phyloP scores from a whole-genome alignment of 2,888 invertebrate genomes.

The Dynastes tityus region DNA sequence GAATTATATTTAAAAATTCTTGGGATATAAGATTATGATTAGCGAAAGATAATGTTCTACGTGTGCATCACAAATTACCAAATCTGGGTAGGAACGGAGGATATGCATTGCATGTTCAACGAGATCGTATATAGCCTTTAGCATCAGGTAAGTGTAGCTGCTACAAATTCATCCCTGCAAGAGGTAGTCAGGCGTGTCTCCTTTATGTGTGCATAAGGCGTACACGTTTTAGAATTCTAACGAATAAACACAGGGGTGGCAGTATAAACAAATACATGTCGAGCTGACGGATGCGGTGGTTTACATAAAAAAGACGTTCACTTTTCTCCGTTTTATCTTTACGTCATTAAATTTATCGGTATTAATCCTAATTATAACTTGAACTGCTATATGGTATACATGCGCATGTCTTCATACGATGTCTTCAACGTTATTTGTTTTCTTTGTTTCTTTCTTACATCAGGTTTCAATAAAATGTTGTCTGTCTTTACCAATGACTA shows the following conservation, averaged over 20 bases:
- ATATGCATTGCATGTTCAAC: not conserved
- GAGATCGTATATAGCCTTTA: not conserved
- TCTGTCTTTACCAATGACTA: too few relatives aligned
- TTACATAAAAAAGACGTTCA: constrained; percentile 40
- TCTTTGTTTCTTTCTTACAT: too few relatives aligned
- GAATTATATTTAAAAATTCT: too few relatives aligned
- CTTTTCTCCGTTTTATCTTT: constrained; percentile 32
- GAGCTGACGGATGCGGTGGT: constrained; percentile 35
- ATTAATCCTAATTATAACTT: constrained; percentile 39
- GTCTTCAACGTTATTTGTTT: not conserved
- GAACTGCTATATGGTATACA: not conserved
- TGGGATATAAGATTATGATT: too few relatives aligned
- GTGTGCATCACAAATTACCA: too few relatives aligned
- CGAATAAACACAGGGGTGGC: constrained; percentile 46
- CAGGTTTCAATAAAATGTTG: too few relatives aligned
- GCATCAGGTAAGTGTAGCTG: not conserved
- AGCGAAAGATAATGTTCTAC: too few relatives aligned
- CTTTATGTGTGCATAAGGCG: constrained; percentile 22
- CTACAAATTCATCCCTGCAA: constrained; percentile 5
- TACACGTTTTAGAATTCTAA: constrained; percentile 36
- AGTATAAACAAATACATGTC: constrained; percentile 40
- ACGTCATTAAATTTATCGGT: constrained; percentile 37
- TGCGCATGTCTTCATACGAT: not conserved
- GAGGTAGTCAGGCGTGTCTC: constrained; percentile 12
- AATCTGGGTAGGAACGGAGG: not conserved